Percentiles rank a stretch among this genome's conserved stretches.
phyloP scores from a whole-genome alignment of 2,797 vertebrate genomes.

The Hydrocynus forskahlii region DNA sequence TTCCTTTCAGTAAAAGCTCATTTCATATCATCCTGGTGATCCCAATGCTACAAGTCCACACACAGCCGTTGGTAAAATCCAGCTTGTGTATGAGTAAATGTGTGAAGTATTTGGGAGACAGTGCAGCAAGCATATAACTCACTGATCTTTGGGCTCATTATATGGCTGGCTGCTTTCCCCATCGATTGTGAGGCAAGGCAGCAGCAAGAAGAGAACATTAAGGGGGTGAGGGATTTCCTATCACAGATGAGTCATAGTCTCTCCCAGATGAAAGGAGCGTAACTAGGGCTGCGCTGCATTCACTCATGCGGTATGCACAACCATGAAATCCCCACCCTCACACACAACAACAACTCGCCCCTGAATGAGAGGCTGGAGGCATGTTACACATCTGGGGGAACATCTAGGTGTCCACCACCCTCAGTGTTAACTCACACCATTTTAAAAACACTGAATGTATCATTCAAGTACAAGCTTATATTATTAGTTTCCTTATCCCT shows the following conservation, averaged over 20 bases:
- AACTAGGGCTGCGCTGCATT: conserved; percentile 51
- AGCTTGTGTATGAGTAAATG: conserved; percentile 37
- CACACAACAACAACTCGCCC: conserved; percentile 30
- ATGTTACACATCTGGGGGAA: conserved; percentile 3
- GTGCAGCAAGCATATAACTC: conserved; percentile 38
- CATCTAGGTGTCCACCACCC: not conserved
- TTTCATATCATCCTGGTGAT: not conserved
- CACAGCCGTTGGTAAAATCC: conserved; percentile 28
- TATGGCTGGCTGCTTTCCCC: conserved; percentile 60
- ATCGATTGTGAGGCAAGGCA: conserved; percentile 59
- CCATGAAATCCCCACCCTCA: conserved; percentile 44
- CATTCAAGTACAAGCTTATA: not conserved
- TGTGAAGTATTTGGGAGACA: conserved; percentile 31
- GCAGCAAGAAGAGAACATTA: conserved; percentile 50
- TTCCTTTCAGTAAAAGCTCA: not conserved
- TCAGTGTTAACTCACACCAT: not conserved
- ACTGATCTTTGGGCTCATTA: conserved; percentile 63
- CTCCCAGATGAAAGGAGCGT: conserved; percentile 52
- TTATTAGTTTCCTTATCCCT: not conserved
- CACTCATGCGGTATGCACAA: conserved; percentile 44
- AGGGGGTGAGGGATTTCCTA: conserved; percentile 58
- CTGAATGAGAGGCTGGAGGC: conserved; percentile 32
- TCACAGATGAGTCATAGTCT: conserved; percentile 62
- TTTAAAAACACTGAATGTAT: not conserved
- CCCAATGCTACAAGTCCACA: conserved; percentile 3